Evolutionary conservation across 2,888 invertebrate species (phyloP).

Genomic region (Rhaphigaster nebulosa): DNA sequence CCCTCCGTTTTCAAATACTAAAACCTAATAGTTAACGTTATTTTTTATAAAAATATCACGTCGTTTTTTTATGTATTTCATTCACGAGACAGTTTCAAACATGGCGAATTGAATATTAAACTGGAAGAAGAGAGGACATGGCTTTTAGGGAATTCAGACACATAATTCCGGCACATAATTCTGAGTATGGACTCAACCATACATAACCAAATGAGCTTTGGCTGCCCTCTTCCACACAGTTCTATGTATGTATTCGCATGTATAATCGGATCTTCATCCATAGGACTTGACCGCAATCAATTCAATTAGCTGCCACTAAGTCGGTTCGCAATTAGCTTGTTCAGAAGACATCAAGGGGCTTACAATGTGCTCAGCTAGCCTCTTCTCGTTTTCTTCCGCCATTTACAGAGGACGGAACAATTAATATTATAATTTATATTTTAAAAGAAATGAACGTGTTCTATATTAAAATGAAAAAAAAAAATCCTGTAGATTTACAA

Average conservation of each 20-base stretch:
- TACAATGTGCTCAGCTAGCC: background rate
- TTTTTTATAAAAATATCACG: no score
- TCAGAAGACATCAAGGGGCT: background rate
- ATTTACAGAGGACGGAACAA: background rate
- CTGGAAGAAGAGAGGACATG: background rate
- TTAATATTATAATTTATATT: background rate
- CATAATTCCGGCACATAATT: background rate
- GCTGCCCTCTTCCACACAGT: background rate
- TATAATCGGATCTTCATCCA: background rate
- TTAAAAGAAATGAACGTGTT: background rate
- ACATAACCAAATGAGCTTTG: background rate
- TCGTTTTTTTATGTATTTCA: no score
- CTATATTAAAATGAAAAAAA: background rate
- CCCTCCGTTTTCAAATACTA: no score
- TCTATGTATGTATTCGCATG: background rate
- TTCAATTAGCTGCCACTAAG: background rate
- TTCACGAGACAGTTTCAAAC: no score
- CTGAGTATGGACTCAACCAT: background rate
- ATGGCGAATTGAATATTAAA: no score
- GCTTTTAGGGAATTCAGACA: no score
- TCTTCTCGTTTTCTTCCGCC: background rate
- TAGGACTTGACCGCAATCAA: background rate
- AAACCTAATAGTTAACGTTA: no score
- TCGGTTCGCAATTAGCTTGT: background rate
- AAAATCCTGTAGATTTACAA: background rate